Evolutionary conservation across 1,140 invertebrate genomes (phyloP).

Genomic region (Mesaphorura yosii): DNA sequence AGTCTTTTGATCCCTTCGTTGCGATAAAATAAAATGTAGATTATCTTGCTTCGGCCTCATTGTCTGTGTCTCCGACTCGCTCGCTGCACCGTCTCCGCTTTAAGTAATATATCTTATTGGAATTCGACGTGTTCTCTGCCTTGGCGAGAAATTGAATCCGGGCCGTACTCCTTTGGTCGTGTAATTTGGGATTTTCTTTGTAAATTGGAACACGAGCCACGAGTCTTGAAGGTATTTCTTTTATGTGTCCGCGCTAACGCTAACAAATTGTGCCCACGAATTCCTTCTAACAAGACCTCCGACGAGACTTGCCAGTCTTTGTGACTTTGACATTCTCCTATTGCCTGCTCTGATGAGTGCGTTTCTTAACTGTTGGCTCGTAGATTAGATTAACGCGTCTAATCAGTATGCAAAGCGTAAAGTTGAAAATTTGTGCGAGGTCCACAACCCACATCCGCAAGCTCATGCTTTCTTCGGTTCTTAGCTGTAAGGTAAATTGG

Average conservation of each 20-base stretch:
- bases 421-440: slow-evolving; percentile 29
- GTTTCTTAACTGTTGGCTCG: slow-evolving; percentile 12
- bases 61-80: background rate
- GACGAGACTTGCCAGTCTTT: too few relatives aligned
- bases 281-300: too few relatives aligned
- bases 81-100: too few relatives aligned
- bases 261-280: too few relatives aligned
- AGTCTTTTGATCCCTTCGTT: background rate
- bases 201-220: too few relatives aligned
- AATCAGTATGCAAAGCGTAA: slow-evolving; percentile 32
- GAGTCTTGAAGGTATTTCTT: too few relatives aligned
- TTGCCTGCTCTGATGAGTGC: background rate
- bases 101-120: slow-evolving; percentile 29
- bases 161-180: slow-evolving; percentile 9
- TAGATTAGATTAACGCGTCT: slow-evolving; percentile 32
- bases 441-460: background rate
- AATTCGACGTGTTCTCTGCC: slow-evolving; percentile 25
- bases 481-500: too few relatives aligned
- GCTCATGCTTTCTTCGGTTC: too few relatives aligned
- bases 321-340: too few relatives aligned
- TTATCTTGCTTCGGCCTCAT: slow-evolving; percentile 7
- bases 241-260: too few relatives aligned
- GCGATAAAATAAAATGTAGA: slow-evolving; percentile 3
- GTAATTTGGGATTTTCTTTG: too few relatives aligned
- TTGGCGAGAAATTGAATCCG: slow-evolving; percentile 14